phyloP scores from a whole-genome alignment of 2,113 vertebrate genomes.

The Mirza zaza region DNA sequence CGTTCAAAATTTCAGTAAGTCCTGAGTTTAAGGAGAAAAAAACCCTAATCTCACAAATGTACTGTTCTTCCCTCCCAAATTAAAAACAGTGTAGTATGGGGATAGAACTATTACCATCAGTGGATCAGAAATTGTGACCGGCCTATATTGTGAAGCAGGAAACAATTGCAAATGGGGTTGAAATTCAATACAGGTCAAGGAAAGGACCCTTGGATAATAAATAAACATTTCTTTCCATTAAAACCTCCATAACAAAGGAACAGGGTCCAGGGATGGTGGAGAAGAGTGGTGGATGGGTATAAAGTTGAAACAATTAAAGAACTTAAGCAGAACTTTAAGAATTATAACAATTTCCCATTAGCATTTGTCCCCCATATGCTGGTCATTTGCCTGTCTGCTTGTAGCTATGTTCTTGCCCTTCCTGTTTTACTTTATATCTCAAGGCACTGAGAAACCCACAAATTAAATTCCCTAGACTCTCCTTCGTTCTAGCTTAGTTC shows the following conservation, averaged over 20 bases:
- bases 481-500: background rate
- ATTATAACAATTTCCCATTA: fast-evolving
- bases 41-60: background rate
- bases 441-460: background rate
- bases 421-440: background rate
- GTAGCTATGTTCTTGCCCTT: background rate
- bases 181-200: background rate
- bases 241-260: background rate
- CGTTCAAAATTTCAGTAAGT: background rate
- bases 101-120: too few species aligned
- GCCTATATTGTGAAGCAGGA: background rate
- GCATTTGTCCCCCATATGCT: too few species aligned
- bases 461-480: background rate
- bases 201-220: background rate
- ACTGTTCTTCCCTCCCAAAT: background rate
- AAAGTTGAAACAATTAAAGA: background rate
- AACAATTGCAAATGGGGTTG: background rate
- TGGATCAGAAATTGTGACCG: background rate
- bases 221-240: background rate
- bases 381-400: background rate
- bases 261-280: background rate
- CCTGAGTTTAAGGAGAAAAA: background rate
- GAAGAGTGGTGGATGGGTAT: background rate
- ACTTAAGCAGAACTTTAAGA: background rate
- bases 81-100: background rate